Evolutionary conservation across 2,888 invertebrate species (phyloP).

Genomic region (Atrina japonica): DNA sequence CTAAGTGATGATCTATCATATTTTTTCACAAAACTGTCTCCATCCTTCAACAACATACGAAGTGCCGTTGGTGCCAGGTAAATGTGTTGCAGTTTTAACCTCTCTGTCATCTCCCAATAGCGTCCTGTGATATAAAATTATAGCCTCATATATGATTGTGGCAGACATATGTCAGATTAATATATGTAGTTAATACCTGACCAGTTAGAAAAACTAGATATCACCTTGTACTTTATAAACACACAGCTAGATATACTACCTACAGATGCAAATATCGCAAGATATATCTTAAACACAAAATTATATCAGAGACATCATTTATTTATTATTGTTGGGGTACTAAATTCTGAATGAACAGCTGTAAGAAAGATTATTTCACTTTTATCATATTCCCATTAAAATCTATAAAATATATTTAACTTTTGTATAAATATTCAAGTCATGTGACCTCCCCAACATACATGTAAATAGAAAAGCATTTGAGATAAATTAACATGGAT

Average conservation of each 20-base stretch:
- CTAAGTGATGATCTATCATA: slow-evolving; percentile 81
- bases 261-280: too few species aligned
- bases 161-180: too few species aligned
- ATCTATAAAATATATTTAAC: background rate
- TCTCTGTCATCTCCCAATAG: slow-evolving; percentile 82
- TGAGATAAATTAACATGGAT: background rate
- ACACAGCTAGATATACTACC: too few species aligned
- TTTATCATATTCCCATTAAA: slow-evolving; percentile 6
- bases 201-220: too few species aligned
- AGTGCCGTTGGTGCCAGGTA: slow-evolving; percentile 83
- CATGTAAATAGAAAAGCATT: background rate
- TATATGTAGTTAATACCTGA: too few species aligned
- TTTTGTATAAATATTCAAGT: background rate
- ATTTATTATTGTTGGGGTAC: too few species aligned
- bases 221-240: too few species aligned
- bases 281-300: too few species aligned
- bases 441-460: too few species aligned
- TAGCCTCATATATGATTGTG: background rate
- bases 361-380: too few species aligned
- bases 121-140: slow-evolving; percentile 79
- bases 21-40: slow-evolving; percentile 79
- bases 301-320: too few species aligned
- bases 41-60: slow-evolving; percentile 81
- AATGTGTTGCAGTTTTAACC: slow-evolving; percentile 82
- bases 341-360: too few species aligned